phyloP scores from a whole-genome alignment of 2,888 invertebrate genomes.

The Oasisia sp. region DNA sequence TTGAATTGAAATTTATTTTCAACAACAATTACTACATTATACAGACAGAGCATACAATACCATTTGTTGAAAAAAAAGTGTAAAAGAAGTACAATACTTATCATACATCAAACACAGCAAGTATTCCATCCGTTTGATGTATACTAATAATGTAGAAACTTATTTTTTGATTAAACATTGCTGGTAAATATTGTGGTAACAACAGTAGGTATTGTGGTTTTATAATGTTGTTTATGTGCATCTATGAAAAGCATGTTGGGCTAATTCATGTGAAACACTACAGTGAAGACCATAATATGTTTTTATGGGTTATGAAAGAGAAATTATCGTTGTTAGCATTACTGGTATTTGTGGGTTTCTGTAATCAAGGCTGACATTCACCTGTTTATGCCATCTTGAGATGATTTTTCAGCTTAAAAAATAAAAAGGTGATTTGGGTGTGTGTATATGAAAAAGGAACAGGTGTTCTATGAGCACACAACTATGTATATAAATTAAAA shows the following conservation, averaged over 20 bases:
- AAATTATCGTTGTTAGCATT: not conserved
- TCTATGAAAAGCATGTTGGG: no score
- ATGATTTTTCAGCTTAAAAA: not conserved
- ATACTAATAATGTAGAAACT: no score
- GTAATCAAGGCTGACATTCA: not conserved
- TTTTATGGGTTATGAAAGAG: not conserved
- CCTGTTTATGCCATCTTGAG: not conserved
- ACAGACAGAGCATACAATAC: no score
- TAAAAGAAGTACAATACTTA: no score
- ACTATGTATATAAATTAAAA: not conserved
- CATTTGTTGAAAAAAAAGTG: no score
- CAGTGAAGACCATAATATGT: not conserved
- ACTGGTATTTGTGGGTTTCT: not conserved
- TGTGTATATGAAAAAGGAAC: not conserved
- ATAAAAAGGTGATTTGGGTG: not conserved
- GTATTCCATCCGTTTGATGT: not conserved
- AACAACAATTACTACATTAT: no score
- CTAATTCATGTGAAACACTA: not conserved
- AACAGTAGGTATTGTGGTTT: no score
- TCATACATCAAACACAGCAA: not conserved
- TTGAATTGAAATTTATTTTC: no score
- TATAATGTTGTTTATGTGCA: no score
- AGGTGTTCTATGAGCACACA: not conserved
- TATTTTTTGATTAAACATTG: no score
- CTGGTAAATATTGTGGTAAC: no score